Percentiles rank a stretch among this genome's conserved stretches.
Conservation (phyloP, 2,113 vertebrate species). For the Labrus mixtus region DNA sequence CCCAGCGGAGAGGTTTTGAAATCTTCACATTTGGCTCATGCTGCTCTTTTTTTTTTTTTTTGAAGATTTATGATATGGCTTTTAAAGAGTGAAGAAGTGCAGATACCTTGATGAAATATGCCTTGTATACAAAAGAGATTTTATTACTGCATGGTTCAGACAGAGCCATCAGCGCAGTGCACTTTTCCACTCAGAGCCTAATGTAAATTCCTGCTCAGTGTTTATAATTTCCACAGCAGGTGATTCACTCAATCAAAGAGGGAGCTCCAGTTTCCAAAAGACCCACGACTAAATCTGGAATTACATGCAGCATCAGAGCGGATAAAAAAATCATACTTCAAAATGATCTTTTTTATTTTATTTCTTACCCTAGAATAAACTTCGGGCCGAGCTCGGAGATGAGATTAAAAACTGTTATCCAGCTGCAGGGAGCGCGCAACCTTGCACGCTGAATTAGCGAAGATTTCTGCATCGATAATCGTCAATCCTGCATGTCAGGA, state of each 20-base stretch:
- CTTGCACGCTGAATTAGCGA: conserved; percentile 77
- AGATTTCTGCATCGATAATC: conserved; percentile 85
- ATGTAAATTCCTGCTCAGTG: conserved; percentile 80
- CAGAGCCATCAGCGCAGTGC: conserved; percentile 61
- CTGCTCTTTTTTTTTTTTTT: conserved; percentile 45
- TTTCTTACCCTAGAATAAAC: conserved; percentile 31
- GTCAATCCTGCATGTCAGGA: conserved; percentile 83
- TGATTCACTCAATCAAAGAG: conserved; percentile 78
- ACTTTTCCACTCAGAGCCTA: conserved; percentile 76
- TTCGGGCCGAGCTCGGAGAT: conserved; percentile 30
- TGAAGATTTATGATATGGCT: conserved; percentile 86
- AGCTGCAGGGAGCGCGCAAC: conserved; percentile 60
- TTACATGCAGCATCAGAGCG: conserved; percentile 36
- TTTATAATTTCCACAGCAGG: conserved; percentile 81
- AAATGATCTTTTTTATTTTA: not conserved
- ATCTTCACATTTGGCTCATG: conserved; percentile 80
- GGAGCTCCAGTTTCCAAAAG: conserved; percentile 55
- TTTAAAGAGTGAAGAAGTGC: conserved; percentile 83
- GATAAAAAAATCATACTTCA: conserved; percentile 12
- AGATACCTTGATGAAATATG: conserved; percentile 79
- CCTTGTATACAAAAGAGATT: conserved; percentile 74
- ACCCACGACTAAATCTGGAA: conserved; percentile 47
- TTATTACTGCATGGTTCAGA: conserved; percentile 77
- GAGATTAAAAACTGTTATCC: conserved; percentile 70
- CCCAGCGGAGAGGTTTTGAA: conserved; percentile 68